Evolutionary conservation across 1,140 invertebrate genomes (phyloP).

Genomic region (Atta texana): DNA sequence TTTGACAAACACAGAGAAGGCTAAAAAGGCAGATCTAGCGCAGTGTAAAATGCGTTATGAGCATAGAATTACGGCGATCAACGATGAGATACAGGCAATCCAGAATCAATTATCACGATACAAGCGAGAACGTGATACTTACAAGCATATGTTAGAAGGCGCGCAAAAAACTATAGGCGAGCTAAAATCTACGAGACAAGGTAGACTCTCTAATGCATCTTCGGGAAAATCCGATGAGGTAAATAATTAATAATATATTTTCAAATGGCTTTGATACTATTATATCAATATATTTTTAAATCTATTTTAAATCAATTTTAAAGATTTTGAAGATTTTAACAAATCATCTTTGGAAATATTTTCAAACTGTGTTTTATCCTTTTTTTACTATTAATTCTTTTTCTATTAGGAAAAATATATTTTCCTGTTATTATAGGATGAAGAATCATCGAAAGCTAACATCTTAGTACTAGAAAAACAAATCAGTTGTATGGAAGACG

Average conservation of each 20-base stretch:
- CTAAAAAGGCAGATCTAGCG: constrained; percentile 93
- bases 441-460: constrained; percentile 84
- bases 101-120: constrained; percentile 93
- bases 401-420: constrained; percentile 2
- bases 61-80: constrained; percentile 93
- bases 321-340: not conserved
- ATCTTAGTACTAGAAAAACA: constrained; percentile 92
- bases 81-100: constrained; percentile 94
- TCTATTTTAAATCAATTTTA: not conserved
- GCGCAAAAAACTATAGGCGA: constrained; percentile 94
- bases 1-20: constrained; percentile 92
- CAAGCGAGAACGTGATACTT: constrained; percentile 95
- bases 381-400: not conserved
- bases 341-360: not conserved
- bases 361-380: not conserved
- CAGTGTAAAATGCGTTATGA: constrained; percentile 96
- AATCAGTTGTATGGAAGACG: constrained; percentile 94
- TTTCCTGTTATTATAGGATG: constrained; percentile 78
- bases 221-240: constrained; percentile 88
- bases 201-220: constrained; percentile 81
- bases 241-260: constrained; percentile 13
- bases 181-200: constrained; percentile 87
- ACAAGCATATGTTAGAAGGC: constrained; percentile 95
- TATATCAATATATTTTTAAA: not conserved
- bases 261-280: not conserved